These are phyloP conservation scores for Platycheirus rosarum DNA, from an alignment of 2,888 invertebrate species.

Conservation along the genomic window DNA sequence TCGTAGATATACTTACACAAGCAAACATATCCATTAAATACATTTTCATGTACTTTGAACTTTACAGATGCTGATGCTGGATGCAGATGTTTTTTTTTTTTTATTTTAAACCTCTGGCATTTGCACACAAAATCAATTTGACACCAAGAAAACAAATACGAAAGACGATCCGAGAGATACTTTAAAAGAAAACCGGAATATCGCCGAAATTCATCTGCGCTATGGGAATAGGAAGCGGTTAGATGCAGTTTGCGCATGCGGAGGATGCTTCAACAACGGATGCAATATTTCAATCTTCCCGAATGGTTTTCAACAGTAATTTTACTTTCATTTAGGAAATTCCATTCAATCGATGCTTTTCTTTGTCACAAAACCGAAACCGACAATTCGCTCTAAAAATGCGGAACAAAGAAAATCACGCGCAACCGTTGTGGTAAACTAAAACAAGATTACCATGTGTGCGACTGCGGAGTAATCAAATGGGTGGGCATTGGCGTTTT, in stretches of 20 bases:
- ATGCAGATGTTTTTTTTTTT: slow-evolving; percentile 49
- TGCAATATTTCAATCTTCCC: slow-evolving; percentile 8
- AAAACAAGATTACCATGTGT: slow-evolving; percentile 54
- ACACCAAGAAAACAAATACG: slow-evolving; percentile 48
- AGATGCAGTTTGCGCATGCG: slow-evolving; percentile 10
- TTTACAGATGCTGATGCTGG: slow-evolving; percentile 34
- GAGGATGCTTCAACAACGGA: slow-evolving; percentile 30
- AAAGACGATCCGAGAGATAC: slow-evolving; percentile 18
- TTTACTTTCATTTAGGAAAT: slow-evolving; percentile 66
- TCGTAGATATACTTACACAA: slow-evolving; percentile 53
- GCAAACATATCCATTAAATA: slow-evolving; percentile 57
- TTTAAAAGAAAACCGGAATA: slow-evolving; percentile 54
- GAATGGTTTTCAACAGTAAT: slow-evolving; percentile 40
- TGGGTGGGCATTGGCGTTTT: slow-evolving; percentile 18
- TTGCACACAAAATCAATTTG: slow-evolving; percentile 65
- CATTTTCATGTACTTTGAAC: slow-evolving; percentile 7
- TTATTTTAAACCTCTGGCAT: slow-evolving; percentile 46
- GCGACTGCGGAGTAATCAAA: slow-evolving; percentile 12
- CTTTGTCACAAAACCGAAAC: slow-evolving; percentile 53
- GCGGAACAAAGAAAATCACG: slow-evolving; percentile 71
- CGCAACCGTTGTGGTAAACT: slow-evolving; percentile 41
- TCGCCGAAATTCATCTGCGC: slow-evolving; percentile 44
- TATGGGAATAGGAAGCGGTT: too few species aligned
- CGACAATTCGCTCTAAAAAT: not conserved
- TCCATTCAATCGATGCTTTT: slow-evolving; percentile 45